Evolutionary conservation across 2,888 invertebrate species (phyloP).

Genomic region (Drosophila kokeensis): DNA sequence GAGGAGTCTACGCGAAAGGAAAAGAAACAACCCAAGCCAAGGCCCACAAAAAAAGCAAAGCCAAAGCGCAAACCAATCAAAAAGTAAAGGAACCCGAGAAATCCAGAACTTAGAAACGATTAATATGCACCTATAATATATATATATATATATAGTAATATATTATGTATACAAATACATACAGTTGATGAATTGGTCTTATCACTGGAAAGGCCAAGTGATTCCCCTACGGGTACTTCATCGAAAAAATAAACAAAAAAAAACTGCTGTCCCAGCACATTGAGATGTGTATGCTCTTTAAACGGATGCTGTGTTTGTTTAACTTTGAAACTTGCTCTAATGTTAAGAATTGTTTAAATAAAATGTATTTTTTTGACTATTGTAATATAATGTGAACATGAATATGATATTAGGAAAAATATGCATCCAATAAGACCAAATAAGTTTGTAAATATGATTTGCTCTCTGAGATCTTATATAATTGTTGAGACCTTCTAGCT

Average conservation of each 20-base stretch:
- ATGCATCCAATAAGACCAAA: not conserved
- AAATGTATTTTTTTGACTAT: not conserved
- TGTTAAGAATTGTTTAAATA: not conserved
- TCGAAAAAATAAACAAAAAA: conserved; percentile 18
- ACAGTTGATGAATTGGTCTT: conserved; percentile 22
- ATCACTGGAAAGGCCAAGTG: conserved; percentile 39
- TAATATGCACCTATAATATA: conserved; percentile 17
- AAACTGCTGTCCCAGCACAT: not conserved
- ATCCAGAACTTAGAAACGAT: conserved; percentile 14
- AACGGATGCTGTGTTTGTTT: not conserved
- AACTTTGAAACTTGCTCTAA: not conserved
- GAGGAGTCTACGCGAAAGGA: not conserved
- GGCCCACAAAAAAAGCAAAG: not conserved
- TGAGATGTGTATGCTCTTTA: conserved; percentile 19
- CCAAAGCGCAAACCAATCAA: conserved; percentile 34
- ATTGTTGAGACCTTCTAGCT: not conserved
- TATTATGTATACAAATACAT: conserved; percentile 6
- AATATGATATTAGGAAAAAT: not conserved
- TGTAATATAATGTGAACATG: not conserved
- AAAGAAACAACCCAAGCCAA: not conserved
- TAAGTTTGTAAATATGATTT: not conserved
- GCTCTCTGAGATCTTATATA: not conserved
- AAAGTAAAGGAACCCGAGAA: conserved; percentile 20
- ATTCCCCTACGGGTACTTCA: conserved; percentile 56
- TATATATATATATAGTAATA: conserved; percentile 15